A percentile compares a stretch with the other conserved stretches of the same genome.
Conservation (phyloP, 2,888 invertebrate genomes). For the Mallateleia sp. region DNA sequence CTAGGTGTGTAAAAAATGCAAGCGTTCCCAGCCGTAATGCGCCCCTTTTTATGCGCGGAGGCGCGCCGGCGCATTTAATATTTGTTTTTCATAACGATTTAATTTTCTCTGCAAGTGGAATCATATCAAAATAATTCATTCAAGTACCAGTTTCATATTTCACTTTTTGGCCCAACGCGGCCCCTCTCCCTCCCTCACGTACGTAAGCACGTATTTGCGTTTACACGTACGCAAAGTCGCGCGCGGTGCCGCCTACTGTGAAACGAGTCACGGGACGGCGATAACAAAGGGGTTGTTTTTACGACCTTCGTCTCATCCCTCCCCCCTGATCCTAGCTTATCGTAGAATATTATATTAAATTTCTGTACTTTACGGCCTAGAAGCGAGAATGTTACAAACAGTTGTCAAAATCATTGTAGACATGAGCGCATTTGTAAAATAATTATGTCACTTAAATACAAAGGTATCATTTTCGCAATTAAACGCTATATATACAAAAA, state of each 20-base stretch:
- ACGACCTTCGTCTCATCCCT: slow-evolving; percentile 80
- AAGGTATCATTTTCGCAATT: slow-evolving; percentile 78
- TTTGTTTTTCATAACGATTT: slow-evolving; percentile 62
- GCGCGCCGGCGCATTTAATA: slow-evolving; percentile 27
- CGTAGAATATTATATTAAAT: slow-evolving; percentile 51
- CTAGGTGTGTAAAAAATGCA: background rate
- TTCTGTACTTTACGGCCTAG: slow-evolving; percentile 47
- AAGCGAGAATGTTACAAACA: slow-evolving; percentile 60
- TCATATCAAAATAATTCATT: slow-evolving; percentile 76
- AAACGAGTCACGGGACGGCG: slow-evolving; percentile 85
- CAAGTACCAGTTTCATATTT: slow-evolving; percentile 78
- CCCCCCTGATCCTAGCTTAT: slow-evolving; percentile 14
- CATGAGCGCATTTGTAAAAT: slow-evolving; percentile 59
- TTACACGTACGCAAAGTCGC: slow-evolving; percentile 76
- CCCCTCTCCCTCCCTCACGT: slow-evolving; percentile 41
- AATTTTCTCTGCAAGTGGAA: slow-evolving; percentile 58
- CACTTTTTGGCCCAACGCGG: slow-evolving; percentile 63
- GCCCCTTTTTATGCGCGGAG: background rate
- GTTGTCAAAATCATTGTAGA: slow-evolving; percentile 50
- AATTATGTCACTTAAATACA: slow-evolving; percentile 80
- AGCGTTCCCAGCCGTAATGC: background rate
- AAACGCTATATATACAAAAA: slow-evolving; percentile 79
- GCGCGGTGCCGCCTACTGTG: slow-evolving; percentile 83
- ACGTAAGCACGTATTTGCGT: slow-evolving; percentile 74
- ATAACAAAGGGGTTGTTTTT: slow-evolving; percentile 88